Conservation (phyloP, 2,888 invertebrate genomes). For the Drosophila phalerata region DNA sequence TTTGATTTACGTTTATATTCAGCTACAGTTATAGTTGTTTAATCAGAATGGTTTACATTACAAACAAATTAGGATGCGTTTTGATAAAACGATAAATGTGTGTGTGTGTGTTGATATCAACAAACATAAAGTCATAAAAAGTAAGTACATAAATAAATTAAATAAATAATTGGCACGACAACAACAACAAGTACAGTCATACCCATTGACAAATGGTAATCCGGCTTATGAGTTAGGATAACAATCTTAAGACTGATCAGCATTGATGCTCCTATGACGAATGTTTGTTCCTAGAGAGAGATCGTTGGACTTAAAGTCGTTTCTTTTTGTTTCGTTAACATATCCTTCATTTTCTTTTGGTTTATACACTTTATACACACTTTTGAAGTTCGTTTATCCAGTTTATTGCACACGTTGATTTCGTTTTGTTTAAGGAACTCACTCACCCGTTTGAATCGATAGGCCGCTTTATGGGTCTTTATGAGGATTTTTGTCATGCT, state of each 20-base stretch:
- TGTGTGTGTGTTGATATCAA: slow-evolving; percentile 30
- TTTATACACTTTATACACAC: slow-evolving; percentile 42
- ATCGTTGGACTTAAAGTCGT: slow-evolving; percentile 42
- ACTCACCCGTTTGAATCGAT: slow-evolving; percentile 61
- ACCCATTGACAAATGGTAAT: slow-evolving; percentile 58
- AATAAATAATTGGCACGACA: slow-evolving; percentile 53
- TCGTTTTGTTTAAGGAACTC: slow-evolving; percentile 61
- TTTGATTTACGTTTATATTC: slow-evolving; percentile 61
- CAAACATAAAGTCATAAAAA: slow-evolving; percentile 39
- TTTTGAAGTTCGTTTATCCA: slow-evolving; percentile 44
- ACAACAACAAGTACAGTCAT: slow-evolving; percentile 66
- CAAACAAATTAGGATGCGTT: slow-evolving; percentile 41
- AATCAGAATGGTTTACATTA: slow-evolving; percentile 51
- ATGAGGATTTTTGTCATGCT: slow-evolving; percentile 45
- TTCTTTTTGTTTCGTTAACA: neutral
- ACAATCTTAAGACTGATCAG: slow-evolving; percentile 59
- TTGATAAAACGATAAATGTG: slow-evolving; percentile 44
- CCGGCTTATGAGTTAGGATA: slow-evolving; percentile 56
- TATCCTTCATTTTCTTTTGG: slow-evolving; percentile 4
- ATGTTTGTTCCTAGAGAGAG: slow-evolving; percentile 56
- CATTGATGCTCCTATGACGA: slow-evolving; percentile 60
- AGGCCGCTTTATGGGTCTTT: slow-evolving; percentile 40
- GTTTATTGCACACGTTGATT: slow-evolving; percentile 28
- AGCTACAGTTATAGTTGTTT: slow-evolving; percentile 57
- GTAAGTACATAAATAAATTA: slow-evolving; percentile 29